Base-by-base conservation (phyloP, 1,140 invertebrate genomes). In the Drosophila setifemur region DNA sequence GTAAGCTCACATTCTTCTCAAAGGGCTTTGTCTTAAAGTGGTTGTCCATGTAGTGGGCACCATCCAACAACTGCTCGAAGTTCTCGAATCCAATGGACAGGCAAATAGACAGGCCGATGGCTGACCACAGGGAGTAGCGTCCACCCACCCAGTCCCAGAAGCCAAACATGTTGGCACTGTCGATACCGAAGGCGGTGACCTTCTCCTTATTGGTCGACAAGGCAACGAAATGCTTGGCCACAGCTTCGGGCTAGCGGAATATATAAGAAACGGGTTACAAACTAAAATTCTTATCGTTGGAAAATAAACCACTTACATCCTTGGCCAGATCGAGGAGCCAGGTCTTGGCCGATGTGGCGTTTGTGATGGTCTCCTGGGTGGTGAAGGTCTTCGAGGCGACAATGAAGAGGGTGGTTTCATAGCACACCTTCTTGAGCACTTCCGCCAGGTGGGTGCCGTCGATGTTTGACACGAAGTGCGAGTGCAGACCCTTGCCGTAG, bases 81-180 rank as follows among this genome's bases (percentile, higher is more conserved):
- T 99, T 99, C 28, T 98, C 96, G 91, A 96, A 99, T 19, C 98
- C 98, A 91, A 99, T 95, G 57, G 96, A 95, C 5, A 99, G 91
- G 19, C 95, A 96, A 91, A 99, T 99, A 2, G 98, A 98, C 4
- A 99, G 91, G 35, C 99, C 98, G 92, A 99, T 99, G 4, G 98
- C 98, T 0, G 98, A 99, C 98, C 98, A 99, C 1, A 99, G 91
- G 0, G 98, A 99, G 90, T 98, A 99, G 50, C 98, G 94, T 73
- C 98, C 99, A 42, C 98, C 99, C 55, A 99, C 98, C 98, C 98
- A 99, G 92, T 99, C 98, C 98, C 99, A 99, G 91, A 99, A 99
- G 40, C 95, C 98, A 93, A 99, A 99, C 97, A 99, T 99, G 89
- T 99, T 99, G 54, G 95, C 95, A 70, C 96, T 93, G 91, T 98